Evolutionary conservation across 2,113 vertebrate species (phyloP), one percentile per base, ranked within the genome.

Genomic region (Numida meleagris): DNA sequence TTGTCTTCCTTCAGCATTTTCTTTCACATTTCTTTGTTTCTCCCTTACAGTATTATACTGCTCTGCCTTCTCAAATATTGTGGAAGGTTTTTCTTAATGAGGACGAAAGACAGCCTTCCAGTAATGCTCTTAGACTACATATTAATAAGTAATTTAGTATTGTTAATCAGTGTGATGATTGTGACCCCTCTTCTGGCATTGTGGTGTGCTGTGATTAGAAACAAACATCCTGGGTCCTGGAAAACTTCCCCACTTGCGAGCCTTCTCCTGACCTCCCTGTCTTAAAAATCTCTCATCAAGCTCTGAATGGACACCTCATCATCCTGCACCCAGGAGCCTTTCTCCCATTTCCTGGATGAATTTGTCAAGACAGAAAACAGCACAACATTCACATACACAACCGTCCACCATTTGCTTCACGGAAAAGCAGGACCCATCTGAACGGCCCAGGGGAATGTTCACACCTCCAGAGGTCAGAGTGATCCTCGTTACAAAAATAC

Each of bases 121-220:
- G 18, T 62, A 90, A 65, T 48, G 38, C 25, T 65, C 8, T 31
- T 90, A 88, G 72, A 34, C 11, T 45, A 36, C 9, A 2, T n/a
- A 36, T 48, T 58, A 27, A 72, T 65, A 70, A 86, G 70, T 91
- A 76, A 71, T 17, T 62, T 48, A 46, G 34, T 29, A 3, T 16
- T 38, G 27, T 45, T 71, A 62, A 71, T 66, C 29, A 76, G 15
- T 0, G 0, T 24, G 51, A 16, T 20, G 85, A 65, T 0, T 19
- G 33, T 8, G 14, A 25, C 59, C 46, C 34, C 11, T 88, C 68
- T 83, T 45, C 29, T 0, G 1, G 17, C 6, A 18, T 1, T 1
- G 40, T 5, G 19, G 9, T 4, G 7, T 75, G n/a, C 24, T 57
- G 24, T 42, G 21, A 6, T 2, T 51, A 43, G 33, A 82, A 75